Conservation (phyloP, 2,888 invertebrate genomes). For the Acanthosepion pharaonis region DNA sequence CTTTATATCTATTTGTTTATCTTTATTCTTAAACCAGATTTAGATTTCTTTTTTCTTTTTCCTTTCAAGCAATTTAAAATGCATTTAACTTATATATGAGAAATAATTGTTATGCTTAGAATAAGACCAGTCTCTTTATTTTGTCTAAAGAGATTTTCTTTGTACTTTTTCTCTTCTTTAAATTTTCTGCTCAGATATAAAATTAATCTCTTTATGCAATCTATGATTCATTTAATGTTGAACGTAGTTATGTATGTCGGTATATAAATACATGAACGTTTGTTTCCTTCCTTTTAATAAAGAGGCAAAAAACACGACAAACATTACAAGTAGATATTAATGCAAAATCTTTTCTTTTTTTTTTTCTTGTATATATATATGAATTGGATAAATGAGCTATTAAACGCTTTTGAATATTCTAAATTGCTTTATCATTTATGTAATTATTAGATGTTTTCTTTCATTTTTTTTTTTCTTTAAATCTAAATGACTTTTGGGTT, state of each 20-base stretch:
- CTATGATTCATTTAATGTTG: neutral
- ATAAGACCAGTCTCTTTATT: conserved; percentile 15
- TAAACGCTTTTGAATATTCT: neutral
- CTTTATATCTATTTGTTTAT: neutral
- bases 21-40: neutral
- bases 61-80: neutral
- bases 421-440: neutral
- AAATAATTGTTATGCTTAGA: neutral
- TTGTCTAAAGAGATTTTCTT: neutral
- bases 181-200: neutral
- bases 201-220: conserved; percentile 33
- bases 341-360: neutral
- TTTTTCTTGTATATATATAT: neutral
- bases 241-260: neutral
- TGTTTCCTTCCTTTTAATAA: conserved; percentile 8
- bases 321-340: neutral
- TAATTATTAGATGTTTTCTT: neutral
- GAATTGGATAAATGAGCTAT: conserved; percentile 33
- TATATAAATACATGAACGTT: neutral
- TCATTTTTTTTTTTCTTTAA: neutral
- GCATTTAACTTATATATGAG: neutral
- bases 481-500: neutral
- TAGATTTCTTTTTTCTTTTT: neutral
- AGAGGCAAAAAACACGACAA: neutral
- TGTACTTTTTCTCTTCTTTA: neutral